A percentile compares a stretch with the other conserved stretches of the same genome.
These are phyloP conservation scores for Stylophora pistillata DNA, from an alignment of 64 coral and sea anemone species.

Conservation along the genomic window DNA sequence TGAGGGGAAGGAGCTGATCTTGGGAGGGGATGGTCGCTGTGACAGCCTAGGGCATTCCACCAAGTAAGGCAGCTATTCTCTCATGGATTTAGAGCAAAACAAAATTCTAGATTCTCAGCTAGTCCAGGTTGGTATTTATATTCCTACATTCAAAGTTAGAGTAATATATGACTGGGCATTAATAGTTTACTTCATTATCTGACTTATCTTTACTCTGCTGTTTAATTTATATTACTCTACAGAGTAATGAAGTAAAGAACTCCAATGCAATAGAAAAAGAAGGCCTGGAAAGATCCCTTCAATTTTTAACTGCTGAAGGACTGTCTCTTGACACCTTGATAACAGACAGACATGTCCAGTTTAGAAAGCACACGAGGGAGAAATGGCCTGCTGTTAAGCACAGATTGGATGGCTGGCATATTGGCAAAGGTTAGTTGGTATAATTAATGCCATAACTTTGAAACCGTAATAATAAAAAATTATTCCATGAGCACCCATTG, in stretches of 20 bases:
- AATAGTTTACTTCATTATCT: no score
- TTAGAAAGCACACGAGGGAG: conserved; percentile 25
- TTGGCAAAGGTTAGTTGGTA: conserved; percentile 27
- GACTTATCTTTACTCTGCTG: not conserved
- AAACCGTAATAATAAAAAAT: no score
- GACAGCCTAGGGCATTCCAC: no score
- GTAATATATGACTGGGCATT: no score
- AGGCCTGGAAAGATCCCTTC: not conserved
- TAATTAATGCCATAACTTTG: no score
- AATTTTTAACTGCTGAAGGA: conserved; percentile 13
- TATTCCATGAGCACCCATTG: no score
- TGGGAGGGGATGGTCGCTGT: conserved; percentile 23
- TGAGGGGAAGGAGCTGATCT: conserved; percentile 7
- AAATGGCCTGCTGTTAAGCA: conserved; percentile 27
- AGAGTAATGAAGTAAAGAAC: conserved; percentile 68
- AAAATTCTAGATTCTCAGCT: conserved; percentile 21
- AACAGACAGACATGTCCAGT: conserved; percentile 45
- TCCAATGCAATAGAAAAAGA: conserved; percentile 37
- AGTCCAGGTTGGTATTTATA: conserved; percentile 18
- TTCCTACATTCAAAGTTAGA: not conserved
- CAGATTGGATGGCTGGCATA: conserved; percentile 47
- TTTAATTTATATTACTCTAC: not conserved
- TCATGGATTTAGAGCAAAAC: conserved; percentile 24
- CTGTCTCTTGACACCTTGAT: conserved; percentile 17
- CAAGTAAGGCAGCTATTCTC: not conserved